Evolutionary conservation across 1,140 invertebrate genomes (phyloP).

Genomic region (Microplitis demolitor): DNA sequence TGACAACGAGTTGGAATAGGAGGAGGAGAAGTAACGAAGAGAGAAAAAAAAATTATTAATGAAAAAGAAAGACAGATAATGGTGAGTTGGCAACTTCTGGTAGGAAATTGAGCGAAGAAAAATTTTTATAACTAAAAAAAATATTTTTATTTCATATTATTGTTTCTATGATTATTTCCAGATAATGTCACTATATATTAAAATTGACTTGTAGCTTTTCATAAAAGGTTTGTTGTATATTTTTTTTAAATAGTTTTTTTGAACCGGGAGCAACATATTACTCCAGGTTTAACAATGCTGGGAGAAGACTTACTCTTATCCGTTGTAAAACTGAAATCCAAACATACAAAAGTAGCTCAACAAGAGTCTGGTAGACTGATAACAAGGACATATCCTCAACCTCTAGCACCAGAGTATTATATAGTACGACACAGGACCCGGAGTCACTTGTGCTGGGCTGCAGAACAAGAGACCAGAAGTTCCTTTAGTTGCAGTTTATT

Average conservation of each 20-base stretch:
- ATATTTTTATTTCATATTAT: neutral
- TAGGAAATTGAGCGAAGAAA: neutral
- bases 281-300: neutral
- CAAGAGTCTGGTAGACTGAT: slow-evolving; percentile 11
- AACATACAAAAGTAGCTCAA: slow-evolving; percentile 22
- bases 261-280: neutral
- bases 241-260: neutral
- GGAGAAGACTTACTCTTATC: slow-evolving; percentile 11
- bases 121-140: slow-evolving; percentile 2
- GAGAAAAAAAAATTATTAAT: neutral
- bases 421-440: neutral
- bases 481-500: slow-evolving; percentile 11
- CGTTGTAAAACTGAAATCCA: slow-evolving; percentile 14
- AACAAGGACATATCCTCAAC: slow-evolving; percentile 5
- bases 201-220: neutral
- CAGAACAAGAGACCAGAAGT: slow-evolving; percentile 8
- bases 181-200: neutral
- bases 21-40: neutral
- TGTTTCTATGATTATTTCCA: neutral
- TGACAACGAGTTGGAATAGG: neutral
- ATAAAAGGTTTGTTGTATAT: neutral
- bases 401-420: no score
- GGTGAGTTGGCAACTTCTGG: slow-evolving; percentile 13
- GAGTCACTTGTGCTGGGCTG: slow-evolving; percentile 11
- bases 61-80: slow-evolving; percentile 1